phyloP scores from a whole-genome alignment of 2,888 invertebrate genomes.

The Choristoneura rosaceana region DNA sequence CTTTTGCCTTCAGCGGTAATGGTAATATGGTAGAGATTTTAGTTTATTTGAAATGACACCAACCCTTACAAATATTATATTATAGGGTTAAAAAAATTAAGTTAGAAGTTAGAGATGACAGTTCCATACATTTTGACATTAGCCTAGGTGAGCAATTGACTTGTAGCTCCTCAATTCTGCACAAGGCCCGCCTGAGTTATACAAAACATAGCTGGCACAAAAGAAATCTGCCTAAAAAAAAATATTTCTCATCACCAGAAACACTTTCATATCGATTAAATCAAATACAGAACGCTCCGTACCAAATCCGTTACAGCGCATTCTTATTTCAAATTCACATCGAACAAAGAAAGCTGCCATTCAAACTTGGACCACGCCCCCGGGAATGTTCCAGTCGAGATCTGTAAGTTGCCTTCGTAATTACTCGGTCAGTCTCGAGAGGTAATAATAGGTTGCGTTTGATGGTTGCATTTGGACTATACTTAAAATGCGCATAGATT shows the following conservation, averaged over 20 bases:
- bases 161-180: too few species aligned
- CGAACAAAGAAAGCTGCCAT: constrained; percentile 66
- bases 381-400: constrained; percentile 45
- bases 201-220: constrained; percentile 17
- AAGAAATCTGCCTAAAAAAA: constrained; percentile 17
- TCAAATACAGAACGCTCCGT: constrained; percentile 45
- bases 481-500: constrained; percentile 52
- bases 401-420: constrained; percentile 58
- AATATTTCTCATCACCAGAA: constrained; percentile 28
- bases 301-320: constrained; percentile 56
- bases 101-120: too few species aligned
- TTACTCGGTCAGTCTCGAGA: constrained; percentile 62
- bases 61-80: too few species aligned
- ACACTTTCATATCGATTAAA: constrained; percentile 46
- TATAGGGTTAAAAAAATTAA: too few species aligned
- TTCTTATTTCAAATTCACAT: constrained; percentile 59
- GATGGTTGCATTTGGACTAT: constrained; percentile 62
- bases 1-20: neutral
- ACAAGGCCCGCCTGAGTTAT: neutral
- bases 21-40: constrained; percentile 14
- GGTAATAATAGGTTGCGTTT: constrained; percentile 74
- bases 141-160: too few species aligned
- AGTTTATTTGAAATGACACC: neutral
- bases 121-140: too few species aligned
- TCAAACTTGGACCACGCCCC: constrained; percentile 72